Base-by-base conservation (phyloP, 2,113 vertebrate species). In the Lycaon pictus region DNA sequence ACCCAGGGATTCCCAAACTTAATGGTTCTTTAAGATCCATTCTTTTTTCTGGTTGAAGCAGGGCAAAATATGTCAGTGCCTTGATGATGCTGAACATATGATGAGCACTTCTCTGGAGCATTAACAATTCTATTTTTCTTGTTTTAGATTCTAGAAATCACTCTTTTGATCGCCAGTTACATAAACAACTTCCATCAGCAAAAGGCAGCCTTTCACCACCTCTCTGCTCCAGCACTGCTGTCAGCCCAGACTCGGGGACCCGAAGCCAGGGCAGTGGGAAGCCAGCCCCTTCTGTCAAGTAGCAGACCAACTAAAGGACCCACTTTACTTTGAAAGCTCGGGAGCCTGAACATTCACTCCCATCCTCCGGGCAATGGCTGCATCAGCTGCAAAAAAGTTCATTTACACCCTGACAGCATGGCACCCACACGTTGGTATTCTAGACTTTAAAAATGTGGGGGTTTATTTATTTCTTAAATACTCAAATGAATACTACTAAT, bases 161-260 rank as follows among this genome's bases (percentile, higher is more conserved):
- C 99, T 72, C 99, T 99, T 69, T 99, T 99, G 97, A 99, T 99
- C 88, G 99, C 99, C 98, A 99, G 99, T 96, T 99, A 99, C 96
- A 99, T 99, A 98, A 99, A 99, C 99, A 99, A 99, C 76, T 98
- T 99, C 19, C 99, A 99, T 94, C 99, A 99, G 96, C 99, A 99
- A 98, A 99, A 99, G 98, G 98, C 99, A 74, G 98, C 99, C 7
- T 98, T 99, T 94, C 99, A 99, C 98, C 99, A 99, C 95, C 99
- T 99, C 91, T 99, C 99, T 37, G 99, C 99, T 62, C 99, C 99
- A 2, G 99, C 99, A 0, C 98, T 99, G 85, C 98, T 99, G 96
- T 99, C 99, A 77, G 98, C 98, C 55, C 99, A 98, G 37, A 98
- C 98, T 25, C 97, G 98, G 90, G 98, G 97, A 76, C 98, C 99